These are phyloP conservation scores for Cochlearius cochlearius DNA, from an alignment of 2,113 vertebrate species.

Conservation along the genomic window DNA sequence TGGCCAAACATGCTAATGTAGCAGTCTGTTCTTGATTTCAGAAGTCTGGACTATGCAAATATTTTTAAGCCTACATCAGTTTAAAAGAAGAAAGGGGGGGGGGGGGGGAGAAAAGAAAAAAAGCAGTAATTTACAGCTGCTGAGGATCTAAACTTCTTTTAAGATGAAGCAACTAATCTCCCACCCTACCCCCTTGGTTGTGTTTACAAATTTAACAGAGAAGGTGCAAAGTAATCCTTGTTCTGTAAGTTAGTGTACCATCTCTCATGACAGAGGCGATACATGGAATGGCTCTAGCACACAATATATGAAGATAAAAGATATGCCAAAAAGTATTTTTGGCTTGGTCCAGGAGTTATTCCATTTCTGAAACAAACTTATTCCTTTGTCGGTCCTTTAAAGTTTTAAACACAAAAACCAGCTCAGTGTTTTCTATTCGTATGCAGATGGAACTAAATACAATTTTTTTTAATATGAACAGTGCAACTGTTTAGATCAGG, in stretches of 20 bases:
- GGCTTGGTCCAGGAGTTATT: not conserved
- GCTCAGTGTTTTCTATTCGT: not conserved
- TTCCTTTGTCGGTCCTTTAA: not conserved
- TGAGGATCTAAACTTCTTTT: not conserved
- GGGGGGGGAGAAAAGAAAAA: accelerated
- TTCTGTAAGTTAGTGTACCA: not conserved
- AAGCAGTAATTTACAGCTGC: not conserved
- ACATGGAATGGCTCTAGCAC: not conserved
- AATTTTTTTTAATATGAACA: not conserved
- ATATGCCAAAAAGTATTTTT: not conserved
- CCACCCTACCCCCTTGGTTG: accelerated
- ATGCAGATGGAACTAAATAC: not conserved
- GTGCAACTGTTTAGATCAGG: not conserved
- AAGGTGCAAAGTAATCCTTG: not conserved
- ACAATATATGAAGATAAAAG: not conserved
- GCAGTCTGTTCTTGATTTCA: conserved; percentile 30
- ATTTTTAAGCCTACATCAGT: not conserved
- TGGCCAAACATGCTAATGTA: conserved; percentile 50
- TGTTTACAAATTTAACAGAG: not conserved
- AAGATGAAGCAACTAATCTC: not conserved
- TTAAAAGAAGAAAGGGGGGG: not conserved
- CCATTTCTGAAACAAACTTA: not conserved
- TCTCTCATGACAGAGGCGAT: not conserved
- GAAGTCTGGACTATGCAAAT: not conserved
- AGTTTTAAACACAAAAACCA: not conserved